A percentile compares a stretch with the other conserved stretches of the same genome.
These are phyloP conservation scores for Euwallacea similis DNA, from an alignment of 1,140 invertebrate genomes.

Conservation along the genomic window DNA sequence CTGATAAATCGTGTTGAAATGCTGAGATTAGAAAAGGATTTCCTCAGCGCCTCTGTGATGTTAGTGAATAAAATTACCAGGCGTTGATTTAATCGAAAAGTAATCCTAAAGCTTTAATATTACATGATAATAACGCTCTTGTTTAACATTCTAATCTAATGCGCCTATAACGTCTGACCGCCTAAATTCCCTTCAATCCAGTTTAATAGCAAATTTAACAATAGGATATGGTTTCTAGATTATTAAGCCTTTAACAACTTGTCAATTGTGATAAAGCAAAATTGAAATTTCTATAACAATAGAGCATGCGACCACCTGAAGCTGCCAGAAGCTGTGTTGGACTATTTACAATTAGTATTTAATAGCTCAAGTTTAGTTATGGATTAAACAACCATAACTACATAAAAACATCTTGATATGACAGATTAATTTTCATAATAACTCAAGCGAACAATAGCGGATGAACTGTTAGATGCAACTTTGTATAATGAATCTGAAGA, in stretches of 20 bases:
- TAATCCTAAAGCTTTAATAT: slow-evolving; percentile 25
- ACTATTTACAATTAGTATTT: too few species aligned
- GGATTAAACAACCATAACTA: too few species aligned
- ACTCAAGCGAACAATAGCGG: too few species aligned
- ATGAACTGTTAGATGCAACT: too few species aligned
- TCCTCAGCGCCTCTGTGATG: slow-evolving; percentile 21
- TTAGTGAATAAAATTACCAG: slow-evolving; percentile 25
- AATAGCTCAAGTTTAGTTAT: too few species aligned
- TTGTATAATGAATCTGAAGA: too few species aligned
- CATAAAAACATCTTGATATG: too few species aligned
- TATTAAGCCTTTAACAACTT: not conserved
- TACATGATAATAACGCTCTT: slow-evolving; percentile 22
- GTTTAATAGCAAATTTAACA: not conserved
- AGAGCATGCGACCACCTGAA: too few species aligned
- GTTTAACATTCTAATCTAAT: slow-evolving; percentile 20
- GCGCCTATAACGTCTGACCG: not conserved
- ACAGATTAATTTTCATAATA: too few species aligned
- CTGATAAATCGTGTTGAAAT: slow-evolving; percentile 24
- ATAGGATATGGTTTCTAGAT: not conserved
- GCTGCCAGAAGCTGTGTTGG: too few species aligned
- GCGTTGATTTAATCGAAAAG: slow-evolving; percentile 23
- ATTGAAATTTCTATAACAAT: too few species aligned
- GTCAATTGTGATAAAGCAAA: not conserved
- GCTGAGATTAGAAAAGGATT: slow-evolving; percentile 26
- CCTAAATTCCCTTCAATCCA: not conserved